These are phyloP conservation scores for Brachycybe producta DNA, from an alignment of 2,888 invertebrate genomes.

Conservation along the genomic window DNA sequence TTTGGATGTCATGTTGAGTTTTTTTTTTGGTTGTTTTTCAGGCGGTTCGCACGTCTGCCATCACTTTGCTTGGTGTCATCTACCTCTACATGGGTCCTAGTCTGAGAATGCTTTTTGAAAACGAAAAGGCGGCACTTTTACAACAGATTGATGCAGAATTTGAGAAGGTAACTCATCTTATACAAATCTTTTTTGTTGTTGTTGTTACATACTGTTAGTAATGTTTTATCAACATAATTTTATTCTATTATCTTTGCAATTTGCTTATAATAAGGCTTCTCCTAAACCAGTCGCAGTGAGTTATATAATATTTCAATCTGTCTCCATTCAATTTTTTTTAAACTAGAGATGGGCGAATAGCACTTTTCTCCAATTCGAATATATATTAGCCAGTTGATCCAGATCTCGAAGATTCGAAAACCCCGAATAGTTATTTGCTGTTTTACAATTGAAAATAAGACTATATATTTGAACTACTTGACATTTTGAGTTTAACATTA, in stretches of 20 bases:
- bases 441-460: no score
- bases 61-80: conserved; percentile 58
- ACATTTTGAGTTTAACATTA: no score
- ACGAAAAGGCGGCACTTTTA: conserved; percentile 68
- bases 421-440: no score
- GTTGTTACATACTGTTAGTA: neutral
- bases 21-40: no score
- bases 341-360: no score
- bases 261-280: conserved; percentile 6
- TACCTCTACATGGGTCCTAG: conserved; percentile 68
- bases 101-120: conserved; percentile 64
- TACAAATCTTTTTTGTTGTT: neutral
- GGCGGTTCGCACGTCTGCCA: conserved; percentile 62
- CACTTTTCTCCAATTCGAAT: no score
- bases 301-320: no score
- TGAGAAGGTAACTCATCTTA: conserved; percentile 59
- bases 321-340: no score
- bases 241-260: neutral
- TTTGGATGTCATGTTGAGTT: no score
- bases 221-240: neutral
- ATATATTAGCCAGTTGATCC: no score
- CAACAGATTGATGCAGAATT: conserved; percentile 75
- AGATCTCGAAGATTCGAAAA: no score
- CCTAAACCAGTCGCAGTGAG: conserved; percentile 3
- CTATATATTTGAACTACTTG: no score